Evolutionary conservation across 2,113 vertebrate species (phyloP).

Genomic region (Cairina moschata): DNA sequence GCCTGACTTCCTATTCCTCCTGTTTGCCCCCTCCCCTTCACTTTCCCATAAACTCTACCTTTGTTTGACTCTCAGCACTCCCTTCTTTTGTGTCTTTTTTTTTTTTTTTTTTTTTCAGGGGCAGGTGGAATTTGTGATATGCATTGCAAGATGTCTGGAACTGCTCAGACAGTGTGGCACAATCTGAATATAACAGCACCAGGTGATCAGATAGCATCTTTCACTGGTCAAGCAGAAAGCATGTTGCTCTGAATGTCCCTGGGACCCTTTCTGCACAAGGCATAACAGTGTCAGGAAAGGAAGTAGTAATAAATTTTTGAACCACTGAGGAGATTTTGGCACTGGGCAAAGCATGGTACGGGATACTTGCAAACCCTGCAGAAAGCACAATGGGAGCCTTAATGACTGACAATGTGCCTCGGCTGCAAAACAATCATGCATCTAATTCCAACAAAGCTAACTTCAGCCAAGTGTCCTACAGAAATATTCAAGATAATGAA

Average conservation of each 20-base stretch:
- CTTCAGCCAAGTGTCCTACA: not conserved
- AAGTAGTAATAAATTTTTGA: not conserved
- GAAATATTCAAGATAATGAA: not conserved
- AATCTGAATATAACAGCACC: not conserved
- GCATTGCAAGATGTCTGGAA: slow-evolving; percentile 19
- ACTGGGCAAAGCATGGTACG: not conserved
- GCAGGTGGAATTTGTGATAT: not conserved
- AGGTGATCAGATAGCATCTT: not conserved
- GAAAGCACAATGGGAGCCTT: not conserved
- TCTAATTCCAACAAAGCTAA: not conserved
- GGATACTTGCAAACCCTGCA: not conserved
- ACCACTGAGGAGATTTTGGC: not conserved
- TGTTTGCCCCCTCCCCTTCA: slow-evolving; percentile 21
- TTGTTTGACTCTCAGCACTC: slow-evolving; percentile 58
- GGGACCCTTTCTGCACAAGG: not conserved
- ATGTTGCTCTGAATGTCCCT: not conserved
- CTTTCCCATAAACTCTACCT: slow-evolving; percentile 63
- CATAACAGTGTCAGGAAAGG: not conserved
- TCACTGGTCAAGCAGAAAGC: not conserved
- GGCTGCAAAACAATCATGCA: not conserved
- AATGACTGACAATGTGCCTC: not conserved
- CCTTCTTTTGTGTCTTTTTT: not conserved
- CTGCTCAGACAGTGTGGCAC: not conserved
- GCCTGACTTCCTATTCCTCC: slow-evolving; percentile 45
- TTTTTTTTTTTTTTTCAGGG: not conserved